These are phyloP conservation scores for Zophobas atratus DNA, from an alignment of 1,140 invertebrate species.

Conservation along the genomic window DNA sequence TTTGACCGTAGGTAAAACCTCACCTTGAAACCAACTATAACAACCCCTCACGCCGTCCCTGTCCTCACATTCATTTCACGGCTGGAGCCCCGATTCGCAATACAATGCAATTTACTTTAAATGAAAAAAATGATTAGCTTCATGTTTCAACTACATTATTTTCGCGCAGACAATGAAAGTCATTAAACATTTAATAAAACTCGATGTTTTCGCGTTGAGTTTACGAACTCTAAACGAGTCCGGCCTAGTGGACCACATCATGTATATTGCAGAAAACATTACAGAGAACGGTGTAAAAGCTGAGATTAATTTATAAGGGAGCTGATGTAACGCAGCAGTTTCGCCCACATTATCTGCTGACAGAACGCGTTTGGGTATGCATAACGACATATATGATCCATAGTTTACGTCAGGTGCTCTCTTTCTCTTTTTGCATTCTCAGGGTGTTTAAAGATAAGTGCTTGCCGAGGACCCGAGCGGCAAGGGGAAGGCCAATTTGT, in stretches of 20 bases:
- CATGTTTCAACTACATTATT: conserved; percentile 22
- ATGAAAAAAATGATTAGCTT: conserved; percentile 40
- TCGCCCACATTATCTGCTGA: conserved; percentile 37
- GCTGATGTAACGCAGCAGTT: conserved; percentile 36
- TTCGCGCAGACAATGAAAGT: conserved; percentile 31
- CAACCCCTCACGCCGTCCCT: too few species aligned
- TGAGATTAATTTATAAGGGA: conserved; percentile 46
- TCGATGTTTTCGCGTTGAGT: conserved; percentile 27
- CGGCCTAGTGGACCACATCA: conserved; percentile 13
- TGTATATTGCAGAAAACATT: conserved; percentile 38
- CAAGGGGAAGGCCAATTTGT: too few species aligned
- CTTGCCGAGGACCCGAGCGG: too few species aligned
- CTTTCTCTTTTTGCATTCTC: too few species aligned
- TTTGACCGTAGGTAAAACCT: too few species aligned
- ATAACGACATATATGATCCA: conserved; percentile 25
- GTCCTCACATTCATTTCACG: too few species aligned
- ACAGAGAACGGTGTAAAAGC: conserved; percentile 40
- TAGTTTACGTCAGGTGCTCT: too few species aligned
- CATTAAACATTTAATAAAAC: conserved; percentile 33
- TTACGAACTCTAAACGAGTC: conserved; percentile 35
- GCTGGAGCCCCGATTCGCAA: not conserved
- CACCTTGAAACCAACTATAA: too few species aligned
- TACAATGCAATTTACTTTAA: conserved; percentile 26
- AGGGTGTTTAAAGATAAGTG: too few species aligned
- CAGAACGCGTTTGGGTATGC: conserved; percentile 35